These are phyloP conservation scores for Anseranas semipalmata DNA, from an alignment of 2,113 vertebrate species.

Conservation along the genomic window DNA sequence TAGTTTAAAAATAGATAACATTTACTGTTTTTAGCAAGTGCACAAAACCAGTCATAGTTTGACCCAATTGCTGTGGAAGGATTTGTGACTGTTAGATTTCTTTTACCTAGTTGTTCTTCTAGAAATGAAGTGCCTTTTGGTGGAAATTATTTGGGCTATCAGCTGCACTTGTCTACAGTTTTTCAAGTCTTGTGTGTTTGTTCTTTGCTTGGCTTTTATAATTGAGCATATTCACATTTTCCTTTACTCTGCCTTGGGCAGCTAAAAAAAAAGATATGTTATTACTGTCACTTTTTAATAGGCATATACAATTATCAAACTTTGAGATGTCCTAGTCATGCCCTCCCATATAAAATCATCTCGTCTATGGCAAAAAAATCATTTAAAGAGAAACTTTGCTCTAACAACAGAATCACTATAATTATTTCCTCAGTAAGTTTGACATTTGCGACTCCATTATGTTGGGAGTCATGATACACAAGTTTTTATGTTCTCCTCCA, in stretches of 20 bases:
- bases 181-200: neutral
- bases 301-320: slow-evolving; percentile 24
- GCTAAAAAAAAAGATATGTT: neutral
- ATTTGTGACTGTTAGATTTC: slow-evolving; percentile 49
- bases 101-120: slow-evolving; percentile 43
- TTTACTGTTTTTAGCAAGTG: slow-evolving; percentile 32
- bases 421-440: slow-evolving; percentile 37
- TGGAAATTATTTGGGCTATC: slow-evolving; percentile 21
- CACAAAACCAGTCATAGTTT: neutral
- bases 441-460: slow-evolving; percentile 34
- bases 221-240: slow-evolving; percentile 26
- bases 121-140: slow-evolving; percentile 34
- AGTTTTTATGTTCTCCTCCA: neutral
- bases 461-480: neutral
- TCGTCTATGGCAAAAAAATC: slow-evolving; percentile 19
- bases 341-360: slow-evolving; percentile 38
- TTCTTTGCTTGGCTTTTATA: slow-evolving; percentile 33
- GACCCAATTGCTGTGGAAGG: slow-evolving; percentile 36
- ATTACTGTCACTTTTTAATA: slow-evolving; percentile 17
- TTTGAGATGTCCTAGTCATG: neutral
- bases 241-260: slow-evolving; percentile 25
- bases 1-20: slow-evolving; percentile 46
- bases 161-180: neutral
- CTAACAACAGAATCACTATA: neutral
- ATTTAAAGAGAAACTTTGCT: neutral